Base-by-base conservation (phyloP, 1,140 invertebrate species). In the Lasioglossum baleicum region DNA sequence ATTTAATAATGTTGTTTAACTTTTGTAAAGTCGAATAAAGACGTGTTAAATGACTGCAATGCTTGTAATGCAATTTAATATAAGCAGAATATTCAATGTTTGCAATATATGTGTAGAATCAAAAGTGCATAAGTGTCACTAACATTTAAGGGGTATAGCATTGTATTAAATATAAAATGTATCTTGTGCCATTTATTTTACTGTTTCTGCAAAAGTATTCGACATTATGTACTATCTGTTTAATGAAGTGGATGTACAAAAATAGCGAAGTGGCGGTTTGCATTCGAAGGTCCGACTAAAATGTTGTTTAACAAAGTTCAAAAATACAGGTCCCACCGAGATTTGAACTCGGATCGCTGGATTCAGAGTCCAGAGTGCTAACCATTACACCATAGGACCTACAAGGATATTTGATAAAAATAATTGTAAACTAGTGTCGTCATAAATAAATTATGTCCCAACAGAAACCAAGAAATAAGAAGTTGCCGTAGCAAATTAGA, bases 361-460 rank as follows among this genome's bases (percentile, higher is more conserved):
- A 97, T 97, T 97, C 96, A 97, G 95, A 97, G 96, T 97, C 96
- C 96, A 96, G 96, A 97, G 96, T 97, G 96, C 96, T 97, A 96
- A 96, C 96, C 96, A 96, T 96, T 97, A 97, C 96, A 97, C 96
- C 96, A 97, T 96, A 95, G 95, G 94, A 96, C 96, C 96, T 72
- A 80, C 60, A 17, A 63, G 56, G 56, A 35, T 69, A 3, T 20
- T 8, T 35, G 0, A 0, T 64, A 71, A 61, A 58, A 11, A 64
- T 7, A 64, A 26, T 60, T 31, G 10, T 81, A n/a, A 84, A 77
- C n/a, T 42, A 0, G 0, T 15, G 13, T 6, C 6, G 11, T 67
- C 40, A 31, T 44, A 68, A 60, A 17, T 61, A 42, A 31, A 31
- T 1, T 0, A 31, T 5, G 13, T 40, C 10, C n/a, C 15, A 42